Base-by-base conservation (phyloP, 2,888 invertebrate species). In the Drosophila bunnanda region DNA sequence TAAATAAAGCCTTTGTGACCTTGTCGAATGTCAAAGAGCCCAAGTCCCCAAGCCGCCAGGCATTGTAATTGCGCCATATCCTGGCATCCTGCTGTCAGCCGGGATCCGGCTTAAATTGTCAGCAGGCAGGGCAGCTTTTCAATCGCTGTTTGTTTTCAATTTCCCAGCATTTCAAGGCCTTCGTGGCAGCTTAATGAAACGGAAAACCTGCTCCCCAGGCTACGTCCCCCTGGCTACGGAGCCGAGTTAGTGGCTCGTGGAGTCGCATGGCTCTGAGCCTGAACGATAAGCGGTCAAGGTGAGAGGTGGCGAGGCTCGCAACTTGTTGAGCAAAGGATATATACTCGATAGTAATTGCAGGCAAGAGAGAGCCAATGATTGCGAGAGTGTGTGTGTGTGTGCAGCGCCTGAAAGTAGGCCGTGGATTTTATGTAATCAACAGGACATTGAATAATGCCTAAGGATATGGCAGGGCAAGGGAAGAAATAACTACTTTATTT, bases 11-110 rank as follows among this genome's bases (percentile, higher is more conserved):
- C 48, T 68, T 71, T 64, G 64, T 85, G 88, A 82, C 82, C 82
- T 82, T 82, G 88, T 48, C 68, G 78, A 72, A 85, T 82, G 88
- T 82, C 82, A 82, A 30, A 75, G 76, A 62, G 48, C 52, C 48
- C 20, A 30, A 50, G 48, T 12, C 30, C 30, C 48, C 48, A 13
- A 9, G 50, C 32, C 32, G 4, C 25, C 25, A 28, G 48, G 48
- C 50, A 50, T 52, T 52, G 50, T 52, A 52, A 64, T 75, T 75
- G 67, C 74, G 46, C 25, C 25, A 28, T 34, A 41, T 46, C 57
- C 57, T 76, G 53, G 53, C 48, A 32, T 46, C 55, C 50, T 36
- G 28, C 55, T 61, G 86, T 78, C 82, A 79, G 68, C 84, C 66
- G 79, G 69, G 64, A 77, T 77, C 77, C 65, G 81, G 78, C 81